phyloP scores from a whole-genome alignment of 1,140 invertebrate species.

The Drosophila obscura region DNA sequence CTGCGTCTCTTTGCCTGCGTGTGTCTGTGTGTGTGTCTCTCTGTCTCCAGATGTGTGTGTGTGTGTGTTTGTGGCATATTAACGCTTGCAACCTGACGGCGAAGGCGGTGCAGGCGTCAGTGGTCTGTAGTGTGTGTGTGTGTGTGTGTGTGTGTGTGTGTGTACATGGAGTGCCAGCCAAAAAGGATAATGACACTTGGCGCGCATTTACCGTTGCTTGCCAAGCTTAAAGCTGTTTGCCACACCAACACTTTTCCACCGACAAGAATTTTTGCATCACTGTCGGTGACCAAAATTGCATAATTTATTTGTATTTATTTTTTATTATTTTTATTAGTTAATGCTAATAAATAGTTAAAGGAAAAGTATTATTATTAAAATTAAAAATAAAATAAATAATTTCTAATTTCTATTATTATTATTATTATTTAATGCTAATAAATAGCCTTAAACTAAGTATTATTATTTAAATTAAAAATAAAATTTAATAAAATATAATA shows the following conservation, averaged over 20 bases:
- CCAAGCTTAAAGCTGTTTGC: conserved; percentile 30
- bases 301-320: conserved; percentile 9
- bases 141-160: conserved; percentile 32
- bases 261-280: too few relatives aligned
- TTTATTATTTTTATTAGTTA: too few relatives aligned
- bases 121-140: conserved; percentile 16
- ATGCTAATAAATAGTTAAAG: too few relatives aligned
- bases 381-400: neutral
- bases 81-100: conserved; percentile 56
- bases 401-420: too few relatives aligned
- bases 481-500: neutral
- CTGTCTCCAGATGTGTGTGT: conserved; percentile 29
- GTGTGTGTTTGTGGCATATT: conserved; percentile 49
- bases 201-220: conserved; percentile 74
- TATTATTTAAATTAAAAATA: conserved; percentile 5
- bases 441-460: too few relatives aligned
- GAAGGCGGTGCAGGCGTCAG: conserved; percentile 15
- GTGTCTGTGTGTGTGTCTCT: conserved; percentile 18
- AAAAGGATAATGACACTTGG: conserved; percentile 80
- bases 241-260: too few relatives aligned
- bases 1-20: conserved; percentile 23
- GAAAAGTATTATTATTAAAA: conserved; percentile 6
- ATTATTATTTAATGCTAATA: too few relatives aligned
- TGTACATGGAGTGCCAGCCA: conserved; percentile 64
- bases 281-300: too few relatives aligned